These are phyloP conservation scores for honey bee (Apis mellifera) DNA, from an alignment of 1,140 invertebrate species.

Conservation along the genomic window DNA sequence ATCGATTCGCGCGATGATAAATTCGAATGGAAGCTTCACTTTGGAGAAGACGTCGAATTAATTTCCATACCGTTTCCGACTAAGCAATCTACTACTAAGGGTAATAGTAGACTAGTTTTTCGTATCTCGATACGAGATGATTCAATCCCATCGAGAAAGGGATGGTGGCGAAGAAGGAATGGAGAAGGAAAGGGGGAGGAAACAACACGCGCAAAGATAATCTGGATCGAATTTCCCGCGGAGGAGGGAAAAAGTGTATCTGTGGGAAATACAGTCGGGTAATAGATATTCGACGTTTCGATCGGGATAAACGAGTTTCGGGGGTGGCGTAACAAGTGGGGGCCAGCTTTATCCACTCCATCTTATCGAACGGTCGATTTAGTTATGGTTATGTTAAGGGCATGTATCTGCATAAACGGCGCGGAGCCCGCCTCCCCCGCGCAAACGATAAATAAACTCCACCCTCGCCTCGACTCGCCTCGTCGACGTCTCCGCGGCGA, in stretches of 20 bases:
- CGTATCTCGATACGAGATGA: not conserved
- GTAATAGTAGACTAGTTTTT: not conserved
- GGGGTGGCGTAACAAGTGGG: constrained; percentile 53
- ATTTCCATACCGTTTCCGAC: not conserved
- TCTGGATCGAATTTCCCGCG: constrained; percentile 36
- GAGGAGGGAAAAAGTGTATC: not conserved
- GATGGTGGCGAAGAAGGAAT: not conserved
- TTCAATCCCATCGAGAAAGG: not conserved
- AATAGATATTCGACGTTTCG: constrained; percentile 47
- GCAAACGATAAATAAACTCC: constrained; percentile 61
- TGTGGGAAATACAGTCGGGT: constrained; percentile 4
- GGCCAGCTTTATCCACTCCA: constrained; percentile 59
- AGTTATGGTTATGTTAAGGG: constrained; percentile 60
- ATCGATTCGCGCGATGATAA: too few species aligned
- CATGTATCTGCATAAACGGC: constrained; percentile 62
- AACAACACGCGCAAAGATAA: constrained; percentile 17
- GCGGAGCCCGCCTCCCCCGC: constrained; percentile 36
- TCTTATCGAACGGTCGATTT: constrained; percentile 64
- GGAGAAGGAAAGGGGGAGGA: not conserved
- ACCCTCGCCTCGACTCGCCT: constrained; percentile 13
- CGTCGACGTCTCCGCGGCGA: constrained; percentile 7
- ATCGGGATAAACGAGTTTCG: constrained; percentile 16
- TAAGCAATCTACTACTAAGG: not conserved
- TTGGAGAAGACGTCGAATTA: too few species aligned
- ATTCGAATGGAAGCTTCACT: too few species aligned